Base-by-base conservation (phyloP, 1,140 invertebrate species). In the Achatina immaculata region DNA sequence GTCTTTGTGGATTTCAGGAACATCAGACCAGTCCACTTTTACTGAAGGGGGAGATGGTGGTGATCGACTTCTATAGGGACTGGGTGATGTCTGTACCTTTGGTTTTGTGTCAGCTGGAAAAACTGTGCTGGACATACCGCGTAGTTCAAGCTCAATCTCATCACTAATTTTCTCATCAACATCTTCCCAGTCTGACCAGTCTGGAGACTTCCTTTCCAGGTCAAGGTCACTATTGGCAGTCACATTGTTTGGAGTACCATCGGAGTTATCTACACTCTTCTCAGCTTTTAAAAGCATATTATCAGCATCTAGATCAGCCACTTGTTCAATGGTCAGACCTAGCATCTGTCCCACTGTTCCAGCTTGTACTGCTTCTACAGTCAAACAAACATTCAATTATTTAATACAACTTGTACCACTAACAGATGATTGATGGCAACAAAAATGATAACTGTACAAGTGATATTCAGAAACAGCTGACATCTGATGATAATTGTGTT, bases 141-240 rank as follows among this genome's bases (percentile, higher is more conserved):
- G 1, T 11, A 83, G 51, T 69, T 85, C 82, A 4, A 55, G 45
- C 48, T 85, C 82, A 51, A 85, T 83, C 72, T 85, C 82, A 28
- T 81, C 78, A 48, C 48, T 77, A 19, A 84, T 81, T 16, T 66
- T 24, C 31, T 62, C 45, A 36, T 80, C 78, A 48, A n/a, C n/a
- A 48, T 77, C 66, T 19, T 83, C 82, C 82, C 78, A 81, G 58
- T 83, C 82, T 48, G 79, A 77, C 82, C 82, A 83, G 9, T 72
- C 74, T 58, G 72, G 43, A 28, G 24, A n/a, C 42, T n/a, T 74
- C 72, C 48, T 45, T 34, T 66, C 45, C 38, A 0, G 11, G 0
- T 48, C 48, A 73, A 3, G n/a, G 19, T 69, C 28, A 6, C 6
- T 40, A 3, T n/a, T 38, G 16, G 58, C 42, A 73, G 16, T 24